Conservation (phyloP, 1,140 invertebrate species). For the Contarinia nasturtii region DNA sequence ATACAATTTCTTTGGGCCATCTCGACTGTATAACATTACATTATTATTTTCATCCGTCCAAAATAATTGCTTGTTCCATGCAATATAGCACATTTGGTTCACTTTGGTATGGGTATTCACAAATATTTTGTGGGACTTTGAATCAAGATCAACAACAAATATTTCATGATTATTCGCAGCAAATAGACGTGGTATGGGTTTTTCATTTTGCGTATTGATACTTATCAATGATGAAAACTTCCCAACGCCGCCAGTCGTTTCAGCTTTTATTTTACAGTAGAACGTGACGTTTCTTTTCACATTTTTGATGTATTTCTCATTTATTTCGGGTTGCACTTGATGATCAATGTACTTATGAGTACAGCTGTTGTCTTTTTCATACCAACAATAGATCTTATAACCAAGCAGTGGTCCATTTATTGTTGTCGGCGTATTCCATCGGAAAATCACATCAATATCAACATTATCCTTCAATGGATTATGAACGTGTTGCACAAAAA, state of each 20-base stretch:
- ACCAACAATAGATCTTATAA: constrained; percentile 2
- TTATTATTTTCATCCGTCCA: constrained; percentile 71
- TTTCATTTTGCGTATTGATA: constrained; percentile 30
- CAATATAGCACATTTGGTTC: constrained; percentile 37
- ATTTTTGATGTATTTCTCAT: constrained; percentile 34
- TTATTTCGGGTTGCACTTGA: constrained; percentile 11
- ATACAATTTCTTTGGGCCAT: constrained; percentile 37
- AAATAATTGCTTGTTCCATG: constrained; percentile 52
- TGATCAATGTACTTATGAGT: constrained; percentile 20
- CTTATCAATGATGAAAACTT: constrained; percentile 28
- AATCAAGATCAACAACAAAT: constrained; percentile 52
- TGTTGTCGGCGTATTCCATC: constrained; percentile 64
- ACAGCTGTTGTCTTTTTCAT: constrained; percentile 3
- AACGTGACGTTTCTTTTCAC: constrained; percentile 44
- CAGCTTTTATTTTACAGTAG: constrained; percentile 47
- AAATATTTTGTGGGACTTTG: constrained; percentile 23
- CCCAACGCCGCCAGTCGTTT: constrained; percentile 53
- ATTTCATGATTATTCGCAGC: constrained; percentile 49
- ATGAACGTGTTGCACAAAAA: too few species aligned
- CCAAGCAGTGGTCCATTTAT: constrained; percentile 25
- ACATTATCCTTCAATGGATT: too few species aligned
- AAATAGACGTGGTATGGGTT: constrained; percentile 59
- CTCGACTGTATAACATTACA: constrained; percentile 40
- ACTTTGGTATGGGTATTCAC: constrained; percentile 26
- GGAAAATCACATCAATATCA: too few species aligned